A percentile compares a stretch with the other conserved stretches of the same genome.
Evolutionary conservation across 2,888 invertebrate species (phyloP).

Genomic region (Enoplolaimus lenunculus): DNA sequence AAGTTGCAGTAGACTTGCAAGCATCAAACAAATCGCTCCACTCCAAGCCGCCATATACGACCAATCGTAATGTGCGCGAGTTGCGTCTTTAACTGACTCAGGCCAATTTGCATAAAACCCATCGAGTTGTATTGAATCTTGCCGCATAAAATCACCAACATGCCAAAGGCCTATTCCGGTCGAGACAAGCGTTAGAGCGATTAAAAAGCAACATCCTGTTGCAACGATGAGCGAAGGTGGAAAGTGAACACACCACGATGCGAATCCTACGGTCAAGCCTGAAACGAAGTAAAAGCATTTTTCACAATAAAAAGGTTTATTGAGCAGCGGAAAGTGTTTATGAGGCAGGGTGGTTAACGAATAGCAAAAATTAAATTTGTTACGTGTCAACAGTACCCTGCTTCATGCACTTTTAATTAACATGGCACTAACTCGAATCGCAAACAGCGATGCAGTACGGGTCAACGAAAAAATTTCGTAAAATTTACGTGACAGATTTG

Average conservation of each 20-base stretch:
- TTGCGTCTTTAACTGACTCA: background rate
- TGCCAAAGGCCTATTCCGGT: background rate
- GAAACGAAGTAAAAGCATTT: no score
- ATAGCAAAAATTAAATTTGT: no score
- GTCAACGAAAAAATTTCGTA: no score
- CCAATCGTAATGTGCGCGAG: background rate
- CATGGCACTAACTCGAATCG: no score
- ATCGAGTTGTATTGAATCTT: background rate
- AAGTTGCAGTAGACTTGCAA: background rate
- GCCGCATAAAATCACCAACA: background rate
- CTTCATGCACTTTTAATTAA: no score
- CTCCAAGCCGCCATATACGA: background rate
- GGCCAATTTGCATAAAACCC: background rate
- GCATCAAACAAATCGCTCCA: background rate
- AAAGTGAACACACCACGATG: background rate
- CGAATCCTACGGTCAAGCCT: background rate
- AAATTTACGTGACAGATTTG: no score
- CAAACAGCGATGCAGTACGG: no score
- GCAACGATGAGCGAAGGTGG: background rate
- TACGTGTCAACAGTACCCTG: no score
- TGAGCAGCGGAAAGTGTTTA: no score
- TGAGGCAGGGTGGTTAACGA: no score
- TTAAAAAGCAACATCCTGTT: background rate
- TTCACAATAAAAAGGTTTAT: no score
- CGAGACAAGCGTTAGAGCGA: background rate